Percentiles rank a stretch among this genome's conserved stretches.
Evolutionary conservation across 2,113 vertebrate species (phyloP).

Genomic region (Capreolus pygargus): DNA sequence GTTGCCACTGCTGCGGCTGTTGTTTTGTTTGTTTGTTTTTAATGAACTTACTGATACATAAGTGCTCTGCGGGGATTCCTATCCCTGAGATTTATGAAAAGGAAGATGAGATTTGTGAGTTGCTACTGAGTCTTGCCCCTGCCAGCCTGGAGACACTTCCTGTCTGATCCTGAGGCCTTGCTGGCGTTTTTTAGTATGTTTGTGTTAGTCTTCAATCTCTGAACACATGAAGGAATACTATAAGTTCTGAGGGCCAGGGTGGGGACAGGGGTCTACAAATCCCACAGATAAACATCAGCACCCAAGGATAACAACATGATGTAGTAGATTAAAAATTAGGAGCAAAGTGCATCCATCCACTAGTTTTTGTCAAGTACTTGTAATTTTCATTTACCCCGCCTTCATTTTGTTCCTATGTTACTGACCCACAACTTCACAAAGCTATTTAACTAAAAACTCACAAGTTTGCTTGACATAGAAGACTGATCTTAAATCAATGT

Average conservation of each 20-base stretch:
- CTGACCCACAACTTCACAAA: not conserved
- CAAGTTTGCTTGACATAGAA: not conserved
- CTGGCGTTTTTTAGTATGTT: not conserved
- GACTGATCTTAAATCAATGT: not conserved
- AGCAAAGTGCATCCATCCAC: not conserved
- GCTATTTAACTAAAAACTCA: not conserved
- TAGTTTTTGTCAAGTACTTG: not conserved
- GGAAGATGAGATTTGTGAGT: slow-evolving; percentile 44
- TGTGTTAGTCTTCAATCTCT: slow-evolving; percentile 25
- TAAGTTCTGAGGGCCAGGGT: not conserved
- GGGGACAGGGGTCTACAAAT: not conserved
- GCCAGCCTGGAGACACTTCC: slow-evolving; percentile 2
- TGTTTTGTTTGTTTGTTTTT: slow-evolving; percentile 42
- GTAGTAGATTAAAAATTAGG: not conserved
- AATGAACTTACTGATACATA: slow-evolving; percentile 17
- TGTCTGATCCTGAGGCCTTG: not conserved
- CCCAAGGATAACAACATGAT: not conserved
- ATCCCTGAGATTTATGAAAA: slow-evolving; percentile 35
- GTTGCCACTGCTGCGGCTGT: too few relatives aligned
- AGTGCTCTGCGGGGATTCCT: slow-evolving; percentile 9
- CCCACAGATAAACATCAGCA: not conserved
- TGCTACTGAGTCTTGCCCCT: not conserved
- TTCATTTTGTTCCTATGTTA: not conserved
- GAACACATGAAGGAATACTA: slow-evolving; percentile 16
- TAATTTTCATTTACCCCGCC: not conserved